These are phyloP conservation scores for Nephotettix cincticeps DNA, from an alignment of 1,140 invertebrate genomes.

Conservation along the genomic window DNA sequence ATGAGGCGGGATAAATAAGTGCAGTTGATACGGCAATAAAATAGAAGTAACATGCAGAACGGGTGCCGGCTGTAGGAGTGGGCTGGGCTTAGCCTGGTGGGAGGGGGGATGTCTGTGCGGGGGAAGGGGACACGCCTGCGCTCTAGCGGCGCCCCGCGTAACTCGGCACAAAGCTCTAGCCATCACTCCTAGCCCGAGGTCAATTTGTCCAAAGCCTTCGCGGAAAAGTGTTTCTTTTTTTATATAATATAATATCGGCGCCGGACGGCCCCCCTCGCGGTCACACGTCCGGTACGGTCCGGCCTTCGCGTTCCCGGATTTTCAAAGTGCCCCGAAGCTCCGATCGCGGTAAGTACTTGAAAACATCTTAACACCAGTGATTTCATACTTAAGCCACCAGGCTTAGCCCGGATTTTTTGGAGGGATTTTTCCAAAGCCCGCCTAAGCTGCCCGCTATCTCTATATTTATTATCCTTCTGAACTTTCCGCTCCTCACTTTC, in stretches of 20 bases:
- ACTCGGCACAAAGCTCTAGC: constrained; percentile 21
- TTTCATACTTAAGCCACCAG: constrained; percentile 17
- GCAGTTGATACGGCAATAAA: constrained; percentile 20
- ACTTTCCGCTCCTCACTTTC: constrained; percentile 11
- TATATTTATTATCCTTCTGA: constrained; percentile 27
- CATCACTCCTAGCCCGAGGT: constrained; percentile 22
- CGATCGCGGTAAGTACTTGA: constrained; percentile 14
- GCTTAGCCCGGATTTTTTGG: constrained; percentile 22
- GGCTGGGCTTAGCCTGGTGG: not conserved
- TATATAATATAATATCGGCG: not conserved
- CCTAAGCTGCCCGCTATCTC: constrained; percentile 24
- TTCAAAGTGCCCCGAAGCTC: not conserved
- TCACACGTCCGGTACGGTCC: not conserved
- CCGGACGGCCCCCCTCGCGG: not conserved
- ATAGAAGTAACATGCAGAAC: constrained; percentile 15
- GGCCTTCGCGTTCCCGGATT: not conserved
- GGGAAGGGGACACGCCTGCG: constrained; percentile 10
- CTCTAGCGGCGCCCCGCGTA: constrained; percentile 2
- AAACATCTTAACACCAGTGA: constrained; percentile 18
- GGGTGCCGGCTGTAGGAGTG: not conserved
- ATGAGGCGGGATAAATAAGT: constrained; percentile 21
- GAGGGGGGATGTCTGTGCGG: not conserved
- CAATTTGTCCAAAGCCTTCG: constrained; percentile 27
- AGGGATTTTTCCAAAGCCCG: constrained; percentile 24
- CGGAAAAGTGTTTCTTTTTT: constrained; percentile 28